Evolutionary conservation across 2,797 vertebrate genomes (phyloP).

Genomic region (Sebastes cheni): DNA sequence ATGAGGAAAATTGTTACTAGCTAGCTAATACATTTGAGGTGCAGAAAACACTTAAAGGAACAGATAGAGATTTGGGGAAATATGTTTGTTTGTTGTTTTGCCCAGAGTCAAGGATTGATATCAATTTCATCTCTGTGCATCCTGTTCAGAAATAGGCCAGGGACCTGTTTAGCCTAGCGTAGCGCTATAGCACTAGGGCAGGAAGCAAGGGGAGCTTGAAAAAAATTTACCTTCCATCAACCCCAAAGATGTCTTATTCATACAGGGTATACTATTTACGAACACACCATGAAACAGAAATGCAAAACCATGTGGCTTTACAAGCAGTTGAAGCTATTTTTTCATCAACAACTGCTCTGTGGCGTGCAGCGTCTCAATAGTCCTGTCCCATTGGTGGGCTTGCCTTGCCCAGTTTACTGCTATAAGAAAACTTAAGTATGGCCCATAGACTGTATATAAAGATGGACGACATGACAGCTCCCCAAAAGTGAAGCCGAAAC

Average conservation of each 20-base stretch:
- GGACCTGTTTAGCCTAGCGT: background rate
- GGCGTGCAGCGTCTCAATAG: background rate
- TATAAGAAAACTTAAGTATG: background rate
- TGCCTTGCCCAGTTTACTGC: no score
- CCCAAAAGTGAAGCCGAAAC: no score
- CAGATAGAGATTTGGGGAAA: slow-evolving; percentile 23
- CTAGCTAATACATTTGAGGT: slow-evolving; percentile 40
- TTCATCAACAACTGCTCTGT: background rate
- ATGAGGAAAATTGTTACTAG: slow-evolving; percentile 32
- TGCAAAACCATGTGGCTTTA: background rate
- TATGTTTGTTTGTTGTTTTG: slow-evolving; percentile 15
- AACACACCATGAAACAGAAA: background rate
- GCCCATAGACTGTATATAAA: no score
- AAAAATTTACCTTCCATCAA: background rate
- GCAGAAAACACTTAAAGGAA: slow-evolving; percentile 50
- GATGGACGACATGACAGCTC: no score
- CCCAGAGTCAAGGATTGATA: background rate
- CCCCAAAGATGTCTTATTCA: background rate
- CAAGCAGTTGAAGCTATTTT: background rate
- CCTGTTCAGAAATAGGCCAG: background rate
- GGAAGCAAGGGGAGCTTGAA: background rate
- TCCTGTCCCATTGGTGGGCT: background rate
- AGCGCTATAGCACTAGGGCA: background rate
- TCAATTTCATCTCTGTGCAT: slow-evolving; percentile 29
- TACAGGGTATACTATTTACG: background rate